Conservation (phyloP, 2,113 vertebrate genomes). For the Athene noctua region DNA sequence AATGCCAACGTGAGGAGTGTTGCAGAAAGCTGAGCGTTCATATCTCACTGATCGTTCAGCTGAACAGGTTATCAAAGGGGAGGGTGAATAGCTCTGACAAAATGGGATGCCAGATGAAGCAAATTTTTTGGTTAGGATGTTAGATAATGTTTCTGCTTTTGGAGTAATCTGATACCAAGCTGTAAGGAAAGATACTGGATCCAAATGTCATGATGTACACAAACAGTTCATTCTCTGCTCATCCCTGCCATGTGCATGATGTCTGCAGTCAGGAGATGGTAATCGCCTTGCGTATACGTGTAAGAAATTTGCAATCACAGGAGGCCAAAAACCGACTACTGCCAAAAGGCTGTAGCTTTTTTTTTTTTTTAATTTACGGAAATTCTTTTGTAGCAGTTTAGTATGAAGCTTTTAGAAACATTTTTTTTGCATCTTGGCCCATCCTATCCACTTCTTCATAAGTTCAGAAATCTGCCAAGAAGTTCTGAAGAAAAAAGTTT, state of each 20-base stretch:
- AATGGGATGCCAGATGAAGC: neutral
- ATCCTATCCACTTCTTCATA: neutral
- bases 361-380: neutral
- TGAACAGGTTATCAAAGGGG: neutral
- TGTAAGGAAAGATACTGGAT: neutral
- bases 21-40: neutral
- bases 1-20: accelerated
- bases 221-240: neutral
- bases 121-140: neutral
- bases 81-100: neutral
- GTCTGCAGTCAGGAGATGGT: neutral
- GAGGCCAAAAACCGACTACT: neutral
- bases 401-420: neutral
- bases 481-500: neutral
- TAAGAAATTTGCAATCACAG: neutral
- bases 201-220: neutral
- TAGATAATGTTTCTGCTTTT: neutral
- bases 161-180: neutral
- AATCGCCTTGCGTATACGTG: neutral
- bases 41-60: accelerated
- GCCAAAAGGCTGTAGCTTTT: neutral
- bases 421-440: neutral
- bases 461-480: neutral
- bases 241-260: neutral
- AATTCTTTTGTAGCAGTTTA: neutral